A percentile compares a stretch with the other conserved stretches of the same genome.
These are phyloP conservation scores for Diceros bicornis DNA, from an alignment of 2,797 vertebrate species.

Conservation along the genomic window DNA sequence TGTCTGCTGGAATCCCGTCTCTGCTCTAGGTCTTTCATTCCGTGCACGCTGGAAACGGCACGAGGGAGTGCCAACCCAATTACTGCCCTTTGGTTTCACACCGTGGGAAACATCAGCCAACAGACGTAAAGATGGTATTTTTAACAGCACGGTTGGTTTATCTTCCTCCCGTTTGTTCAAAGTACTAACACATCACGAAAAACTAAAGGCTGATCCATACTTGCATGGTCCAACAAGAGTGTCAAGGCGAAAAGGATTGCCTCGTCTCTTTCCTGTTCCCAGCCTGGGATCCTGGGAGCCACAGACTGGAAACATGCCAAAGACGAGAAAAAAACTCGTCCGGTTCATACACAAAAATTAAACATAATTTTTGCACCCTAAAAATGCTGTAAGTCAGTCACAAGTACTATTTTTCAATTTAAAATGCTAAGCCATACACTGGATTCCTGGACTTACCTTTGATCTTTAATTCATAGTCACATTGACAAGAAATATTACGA, in stretches of 20 bases:
- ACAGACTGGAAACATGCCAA: background rate
- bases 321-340: background rate
- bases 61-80: background rate
- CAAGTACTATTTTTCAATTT: conserved; percentile 43
- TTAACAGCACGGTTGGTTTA: background rate
- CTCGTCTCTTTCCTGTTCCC: background rate
- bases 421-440: background rate
- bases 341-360: background rate
- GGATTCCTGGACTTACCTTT: background rate
- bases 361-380: background rate
- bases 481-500: background rate
- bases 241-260: background rate
- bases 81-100: conserved; percentile 46
- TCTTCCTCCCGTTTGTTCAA: conserved; percentile 25
- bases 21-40: conserved; percentile 53
- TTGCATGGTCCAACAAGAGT: background rate
- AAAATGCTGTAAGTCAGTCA: conserved; percentile 35
- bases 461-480: background rate
- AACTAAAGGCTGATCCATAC: background rate
- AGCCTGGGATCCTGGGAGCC: background rate
- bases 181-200: conserved; percentile 20
- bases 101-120: conserved; percentile 42
- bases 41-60: background rate
- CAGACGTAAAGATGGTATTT: conserved; percentile 19
- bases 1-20: conserved; percentile 33